A percentile compares a stretch with the other conserved stretches of the same genome.
Conservation (phyloP, 2,113 vertebrate genomes). For the Gymnarchus niloticus region DNA sequence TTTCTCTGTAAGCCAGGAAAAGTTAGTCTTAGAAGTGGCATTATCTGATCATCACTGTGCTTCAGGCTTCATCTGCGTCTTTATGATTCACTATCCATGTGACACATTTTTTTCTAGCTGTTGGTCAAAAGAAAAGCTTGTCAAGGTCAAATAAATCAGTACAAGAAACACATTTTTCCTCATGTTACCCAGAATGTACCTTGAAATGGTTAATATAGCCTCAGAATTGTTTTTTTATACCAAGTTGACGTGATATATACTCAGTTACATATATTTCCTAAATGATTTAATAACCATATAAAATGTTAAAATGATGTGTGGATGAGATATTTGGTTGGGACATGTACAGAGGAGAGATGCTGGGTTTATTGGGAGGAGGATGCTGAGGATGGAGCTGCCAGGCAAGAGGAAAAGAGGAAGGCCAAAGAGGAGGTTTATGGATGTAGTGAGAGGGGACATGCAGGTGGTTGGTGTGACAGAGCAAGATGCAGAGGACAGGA, state of each 20-base stretch:
- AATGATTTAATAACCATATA: background rate
- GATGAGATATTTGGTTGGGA: background rate
- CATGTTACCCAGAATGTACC: background rate
- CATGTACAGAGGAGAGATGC: too few species aligned
- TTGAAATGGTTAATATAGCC: background rate
- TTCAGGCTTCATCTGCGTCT: background rate
- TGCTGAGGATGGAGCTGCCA: too few species aligned
- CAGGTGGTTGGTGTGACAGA: too few species aligned
- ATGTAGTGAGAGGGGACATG: too few species aligned
- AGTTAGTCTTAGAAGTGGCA: background rate
- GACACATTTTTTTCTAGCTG: background rate
- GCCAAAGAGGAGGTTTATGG: too few species aligned
- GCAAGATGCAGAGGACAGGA: too few species aligned
- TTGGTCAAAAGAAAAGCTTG: background rate
- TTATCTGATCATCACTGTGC: background rate
- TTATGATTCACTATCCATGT: background rate
- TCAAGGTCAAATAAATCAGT: background rate
- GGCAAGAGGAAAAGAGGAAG: too few species aligned
- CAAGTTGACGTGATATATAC: background rate
- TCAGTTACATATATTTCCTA: background rate
- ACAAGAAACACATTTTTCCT: background rate
- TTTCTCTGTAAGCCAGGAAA: slow-evolving; percentile 59
- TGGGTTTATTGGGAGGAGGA: too few species aligned
- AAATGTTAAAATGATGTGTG: background rate
- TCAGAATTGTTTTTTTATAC: background rate